A percentile compares a stretch with the other conserved stretches of the same genome.
phyloP scores from a whole-genome alignment of 2,113 vertebrate species.

The Stomatorhinus ivindoensis region DNA sequence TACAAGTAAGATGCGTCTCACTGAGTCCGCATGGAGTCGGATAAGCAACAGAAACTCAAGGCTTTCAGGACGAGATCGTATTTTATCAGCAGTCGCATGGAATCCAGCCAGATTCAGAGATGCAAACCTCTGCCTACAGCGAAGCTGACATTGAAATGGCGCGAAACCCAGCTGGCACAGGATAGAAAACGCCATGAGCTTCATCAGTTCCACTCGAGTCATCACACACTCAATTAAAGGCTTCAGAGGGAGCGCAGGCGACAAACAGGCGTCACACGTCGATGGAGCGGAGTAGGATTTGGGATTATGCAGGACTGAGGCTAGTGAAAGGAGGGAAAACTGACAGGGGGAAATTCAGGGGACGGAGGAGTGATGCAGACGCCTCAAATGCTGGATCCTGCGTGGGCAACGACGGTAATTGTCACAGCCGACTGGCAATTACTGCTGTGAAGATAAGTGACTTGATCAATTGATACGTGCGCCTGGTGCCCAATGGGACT shows the following conservation, averaged over 20 bases:
- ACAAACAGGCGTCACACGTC: background rate
- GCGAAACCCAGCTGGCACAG: background rate
- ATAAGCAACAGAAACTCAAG: background rate
- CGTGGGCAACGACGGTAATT: background rate
- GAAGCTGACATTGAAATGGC: background rate
- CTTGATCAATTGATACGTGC: constrained; percentile 6
- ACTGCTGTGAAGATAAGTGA: background rate
- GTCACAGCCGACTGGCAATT: constrained; percentile 11
- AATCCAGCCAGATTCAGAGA: background rate
- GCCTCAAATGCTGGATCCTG: background rate
- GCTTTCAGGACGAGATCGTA: background rate
- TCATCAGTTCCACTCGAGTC: background rate
- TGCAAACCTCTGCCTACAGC: background rate
- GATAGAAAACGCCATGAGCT: background rate
- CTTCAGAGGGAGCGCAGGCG: background rate
- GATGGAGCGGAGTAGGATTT: constrained; percentile 13
- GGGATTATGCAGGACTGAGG: background rate
- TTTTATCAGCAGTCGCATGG: background rate
- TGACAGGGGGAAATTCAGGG: background rate
- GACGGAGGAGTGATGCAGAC: background rate
- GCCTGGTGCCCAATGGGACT: background rate
- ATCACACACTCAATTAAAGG: constrained; percentile 17
- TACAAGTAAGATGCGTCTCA: background rate
- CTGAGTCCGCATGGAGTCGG: background rate
- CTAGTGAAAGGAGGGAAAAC: background rate